Conservation (phyloP, 1,140 invertebrate genomes). For the Bombus fervidus region DNA sequence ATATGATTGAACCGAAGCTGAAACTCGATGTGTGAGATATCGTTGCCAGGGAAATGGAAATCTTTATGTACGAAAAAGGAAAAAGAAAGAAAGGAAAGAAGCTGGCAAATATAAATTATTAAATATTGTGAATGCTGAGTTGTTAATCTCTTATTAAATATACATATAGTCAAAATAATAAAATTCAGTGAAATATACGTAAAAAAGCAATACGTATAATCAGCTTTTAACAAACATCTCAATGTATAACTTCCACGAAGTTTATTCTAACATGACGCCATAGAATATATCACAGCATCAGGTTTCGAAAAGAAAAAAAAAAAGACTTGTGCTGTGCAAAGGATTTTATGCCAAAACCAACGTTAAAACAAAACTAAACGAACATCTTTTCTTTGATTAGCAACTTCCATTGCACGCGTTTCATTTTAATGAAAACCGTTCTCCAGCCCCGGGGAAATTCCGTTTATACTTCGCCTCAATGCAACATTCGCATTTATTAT, state of each 20-base stretch:
- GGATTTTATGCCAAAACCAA: background rate
- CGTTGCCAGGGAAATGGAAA: background rate
- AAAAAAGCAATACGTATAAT: background rate
- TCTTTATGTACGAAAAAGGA: too few species aligned
- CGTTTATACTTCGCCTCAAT: background rate
- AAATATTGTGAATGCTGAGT: too few species aligned
- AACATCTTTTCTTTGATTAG: background rate
- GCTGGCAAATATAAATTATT: too few species aligned
- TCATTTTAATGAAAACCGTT: background rate
- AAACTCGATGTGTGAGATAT: background rate
- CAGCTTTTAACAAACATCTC: background rate
- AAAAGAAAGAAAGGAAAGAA: too few species aligned
- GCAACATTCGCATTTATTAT: constrained; percentile 2
- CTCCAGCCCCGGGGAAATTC: background rate
- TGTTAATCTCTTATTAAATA: background rate
- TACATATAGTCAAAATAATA: background rate
- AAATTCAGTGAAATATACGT: background rate
- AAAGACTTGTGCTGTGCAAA: background rate
- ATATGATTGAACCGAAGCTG: background rate
- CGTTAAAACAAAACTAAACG: background rate
- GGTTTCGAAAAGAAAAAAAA: background rate
- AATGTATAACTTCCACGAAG: background rate
- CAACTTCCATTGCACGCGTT: background rate
- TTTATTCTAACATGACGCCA: background rate
- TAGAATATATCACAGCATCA: background rate